Evolutionary conservation across 2,888 invertebrate genomes (phyloP), one percentile per base, ranked within the genome.

Genomic region (Caenorhabditis uteleia): DNA sequence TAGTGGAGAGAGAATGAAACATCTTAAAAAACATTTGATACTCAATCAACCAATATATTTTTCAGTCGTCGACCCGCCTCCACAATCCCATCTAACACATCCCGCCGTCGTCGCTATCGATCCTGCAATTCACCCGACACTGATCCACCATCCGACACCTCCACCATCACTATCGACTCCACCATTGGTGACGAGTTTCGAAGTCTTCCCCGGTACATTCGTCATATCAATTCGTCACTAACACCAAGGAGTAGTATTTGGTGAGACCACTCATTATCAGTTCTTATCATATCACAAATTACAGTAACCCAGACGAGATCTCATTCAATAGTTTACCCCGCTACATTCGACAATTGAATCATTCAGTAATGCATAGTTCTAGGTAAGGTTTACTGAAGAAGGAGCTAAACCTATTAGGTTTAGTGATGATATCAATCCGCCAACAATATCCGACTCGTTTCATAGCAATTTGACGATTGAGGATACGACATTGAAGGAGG

Each of bases 141-240:
- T 12, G 18, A 18, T 0, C 1, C 5, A 21, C n/a, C 4, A 23
- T 44, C 39, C 14, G 40, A 40, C 16, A 14, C 20, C 18, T 4
- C n/a, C n/a, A n/a, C n/a, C n/a, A n/a, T n/a, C n/a, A 3, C 20
- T 4, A 16, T 23, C 18, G 16, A 42, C 16, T 40, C 40, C 34
- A 25, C 29, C 10, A 39, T 23, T 27, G 25, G 10, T 26, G 61
- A 56, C 23, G 61, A 62, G 6, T 64, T 49, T 20, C 48, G 44
- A 44, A 64, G 64, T 46, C 49, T 64, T 38, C 64, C 64, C 6
- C 23, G 64, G 33, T 64, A 64, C 23, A 53, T 64, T 8, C 29
- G 64, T n/a, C n/a, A n/a, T n/a, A n/a, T n/a, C n/a, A n/a, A n/a
- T n/a, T n/a, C n/a, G n/a, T n/a, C n/a, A n/a, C n/a, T n/a, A n/a